Evolutionary conservation across 2,113 vertebrate species (phyloP), one percentile per base, ranked within the genome.

Genomic region (Hippocampus zosterae): DNA sequence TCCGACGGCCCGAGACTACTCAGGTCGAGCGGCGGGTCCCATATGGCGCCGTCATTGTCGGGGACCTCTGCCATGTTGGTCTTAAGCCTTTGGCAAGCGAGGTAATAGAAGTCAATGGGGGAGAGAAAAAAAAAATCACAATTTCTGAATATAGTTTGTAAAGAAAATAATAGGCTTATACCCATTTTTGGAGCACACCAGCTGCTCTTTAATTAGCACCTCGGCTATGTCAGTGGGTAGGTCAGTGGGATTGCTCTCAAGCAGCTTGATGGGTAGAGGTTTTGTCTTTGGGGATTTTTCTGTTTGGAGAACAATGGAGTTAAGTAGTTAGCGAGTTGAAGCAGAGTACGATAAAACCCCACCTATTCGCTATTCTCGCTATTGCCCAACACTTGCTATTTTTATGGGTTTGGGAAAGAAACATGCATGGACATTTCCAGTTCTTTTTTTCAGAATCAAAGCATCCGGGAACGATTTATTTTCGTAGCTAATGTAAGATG

Each of bases 11-110:
- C 53, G 0, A 1, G 27, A 11, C 0, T 15, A 0, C 52, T 10
- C 0, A 56, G n/a, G 44, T 89, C 85, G 1, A 92, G 67, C 0
- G 90, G 88, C 46, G 90, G 79, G 68, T 92, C 91, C 92, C 91
- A 93, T 9, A 88, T 41, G 0, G 69, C 37, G 1, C 33, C 12
- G 15, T 92, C 84, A 8, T 18, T 61, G 6, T 8, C 18, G 27
- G 27, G 3, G 37, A 40, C 27, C 29, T 61, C 59, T 37, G 8
- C 8, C 19, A 19, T 11, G 37, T 56, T 65, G 7, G 46, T 27
- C 19, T 63, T 25, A 1, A 12, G 13, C 8, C 87, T 90, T 56
- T 25, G 53, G 70, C 23, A 27, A 29, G 37, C n/a, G 15, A 9
- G 29, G n/a, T 56, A 10, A 56, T 56, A 12, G 1, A 25, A 25